These are phyloP conservation scores for Andrena bicolor DNA, from an alignment of 2,888 invertebrate genomes.

Conservation along the genomic window DNA sequence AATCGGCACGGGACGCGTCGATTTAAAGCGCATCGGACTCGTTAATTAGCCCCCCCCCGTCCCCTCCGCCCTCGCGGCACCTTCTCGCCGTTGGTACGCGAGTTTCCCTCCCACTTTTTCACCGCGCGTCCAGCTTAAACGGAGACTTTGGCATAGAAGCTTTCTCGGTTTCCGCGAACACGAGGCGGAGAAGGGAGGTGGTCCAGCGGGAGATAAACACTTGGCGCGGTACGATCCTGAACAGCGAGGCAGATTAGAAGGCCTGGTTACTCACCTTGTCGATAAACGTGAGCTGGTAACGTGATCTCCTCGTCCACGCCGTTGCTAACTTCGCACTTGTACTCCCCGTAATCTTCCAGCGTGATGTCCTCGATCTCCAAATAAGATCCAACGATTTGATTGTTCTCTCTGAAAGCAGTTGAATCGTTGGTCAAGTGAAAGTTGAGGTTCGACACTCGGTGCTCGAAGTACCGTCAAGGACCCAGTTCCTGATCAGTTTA, in stretches of 20 bases:
- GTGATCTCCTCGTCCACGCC: conserved; percentile 84
- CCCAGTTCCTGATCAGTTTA: too few relatives aligned
- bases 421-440: not conserved
- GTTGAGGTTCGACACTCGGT: not conserved
- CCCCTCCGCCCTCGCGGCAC: not conserved
- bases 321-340: conserved; percentile 90
- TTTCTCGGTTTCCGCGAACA: conserved; percentile 12
- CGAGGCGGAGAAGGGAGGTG: not conserved
- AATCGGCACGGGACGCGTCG: conserved; percentile 33
- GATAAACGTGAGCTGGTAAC: conserved; percentile 82
- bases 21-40: conserved; percentile 11
- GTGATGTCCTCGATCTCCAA: conserved; percentile 88
- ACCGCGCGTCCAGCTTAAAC: not conserved
- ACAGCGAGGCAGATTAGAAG: conserved; percentile 32
- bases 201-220: conserved; percentile 8
- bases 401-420: conserved; percentile 87
- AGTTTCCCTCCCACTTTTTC: not conserved
- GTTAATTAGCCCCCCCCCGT: conserved; percentile 29
- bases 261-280: conserved; percentile 80
- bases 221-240: conserved; percentile 1
- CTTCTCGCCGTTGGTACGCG: not conserved
- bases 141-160: not conserved
- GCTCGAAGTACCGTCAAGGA: too few relatives aligned
- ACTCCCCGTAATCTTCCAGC: conserved; percentile 89
- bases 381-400: conserved; percentile 90